A percentile compares a stretch with the other conserved stretches of the same genome.
phyloP scores from a whole-genome alignment of 2,113 vertebrate species.

The Lasiurus cinereus region DNA sequence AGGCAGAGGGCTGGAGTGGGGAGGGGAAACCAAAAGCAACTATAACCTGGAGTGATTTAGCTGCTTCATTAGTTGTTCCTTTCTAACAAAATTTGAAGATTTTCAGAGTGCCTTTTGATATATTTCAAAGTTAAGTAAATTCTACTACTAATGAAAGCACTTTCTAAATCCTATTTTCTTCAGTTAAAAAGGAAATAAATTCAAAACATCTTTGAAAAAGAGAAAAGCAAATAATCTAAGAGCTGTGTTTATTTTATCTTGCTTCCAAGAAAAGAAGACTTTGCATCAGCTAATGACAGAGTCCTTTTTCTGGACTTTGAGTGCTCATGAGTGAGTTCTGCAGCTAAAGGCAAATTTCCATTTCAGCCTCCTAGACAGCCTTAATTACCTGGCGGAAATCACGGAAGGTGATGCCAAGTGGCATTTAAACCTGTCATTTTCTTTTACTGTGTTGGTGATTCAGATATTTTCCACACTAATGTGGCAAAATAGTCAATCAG shows the following conservation, averaged over 20 bases:
- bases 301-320: not conserved
- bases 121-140: conserved; percentile 56
- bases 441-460: conserved; percentile 57
- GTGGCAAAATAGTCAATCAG: conserved; percentile 78
- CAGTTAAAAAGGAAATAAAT: conserved; percentile 55
- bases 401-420: conserved; percentile 30
- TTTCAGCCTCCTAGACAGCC: not conserved
- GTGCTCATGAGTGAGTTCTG: conserved; percentile 26
- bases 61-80: not conserved
- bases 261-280: conserved; percentile 10
- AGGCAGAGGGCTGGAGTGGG: not conserved
- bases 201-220: not conserved
- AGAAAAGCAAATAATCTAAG: conserved; percentile 17
- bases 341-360: conserved; percentile 57
- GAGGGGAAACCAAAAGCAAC: not conserved
- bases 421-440: conserved; percentile 71
- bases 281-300: not conserved
- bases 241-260: conserved; percentile 55
- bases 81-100: not conserved
- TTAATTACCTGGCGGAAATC: conserved; percentile 74
- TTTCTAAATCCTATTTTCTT: conserved; percentile 57
- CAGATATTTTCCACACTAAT: conserved; percentile 73
- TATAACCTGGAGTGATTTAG: not conserved
- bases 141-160: conserved; percentile 13
- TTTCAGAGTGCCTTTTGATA: not conserved